These are phyloP conservation scores for Andrena trimmerana DNA, from an alignment of 2,888 invertebrate genomes.

Conservation along the genomic window DNA sequence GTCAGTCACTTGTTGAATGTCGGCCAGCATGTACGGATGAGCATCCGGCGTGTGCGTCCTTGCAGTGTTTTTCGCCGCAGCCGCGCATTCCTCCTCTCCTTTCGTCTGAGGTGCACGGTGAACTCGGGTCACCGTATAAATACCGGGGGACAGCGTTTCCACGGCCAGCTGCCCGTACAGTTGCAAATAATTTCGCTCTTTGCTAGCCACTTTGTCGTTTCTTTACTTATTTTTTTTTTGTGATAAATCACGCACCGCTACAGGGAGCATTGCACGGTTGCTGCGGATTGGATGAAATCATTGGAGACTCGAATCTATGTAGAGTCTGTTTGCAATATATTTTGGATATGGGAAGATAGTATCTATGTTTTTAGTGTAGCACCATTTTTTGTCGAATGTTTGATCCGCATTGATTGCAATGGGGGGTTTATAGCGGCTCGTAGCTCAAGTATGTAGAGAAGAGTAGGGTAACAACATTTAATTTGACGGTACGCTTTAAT, in stretches of 20 bases:
- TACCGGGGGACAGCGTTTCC: constrained; percentile 31
- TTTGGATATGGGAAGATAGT: too few species aligned
- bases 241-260: background rate
- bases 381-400: too few species aligned
- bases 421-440: too few species aligned
- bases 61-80: constrained; percentile 65
- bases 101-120: constrained; percentile 41
- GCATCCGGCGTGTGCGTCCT: constrained; percentile 68
- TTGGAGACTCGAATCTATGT: too few species aligned
- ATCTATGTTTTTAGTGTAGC: too few species aligned
- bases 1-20: constrained; percentile 80
- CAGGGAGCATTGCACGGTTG: too few species aligned
- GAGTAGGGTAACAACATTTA: too few species aligned
- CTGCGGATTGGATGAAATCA: too few species aligned
- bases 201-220: background rate
- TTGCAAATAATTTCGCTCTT: background rate
- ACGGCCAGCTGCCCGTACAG: background rate
- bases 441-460: too few species aligned
- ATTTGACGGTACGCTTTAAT: too few species aligned
- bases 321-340: too few species aligned
- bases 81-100: constrained; percentile 59
- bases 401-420: too few species aligned
- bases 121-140: constrained; percentile 50
- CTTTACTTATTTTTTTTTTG: background rate
- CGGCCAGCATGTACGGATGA: constrained; percentile 68